Conservation (phyloP, 1,140 invertebrate species). For the Rhizoglyphus robini region DNA sequence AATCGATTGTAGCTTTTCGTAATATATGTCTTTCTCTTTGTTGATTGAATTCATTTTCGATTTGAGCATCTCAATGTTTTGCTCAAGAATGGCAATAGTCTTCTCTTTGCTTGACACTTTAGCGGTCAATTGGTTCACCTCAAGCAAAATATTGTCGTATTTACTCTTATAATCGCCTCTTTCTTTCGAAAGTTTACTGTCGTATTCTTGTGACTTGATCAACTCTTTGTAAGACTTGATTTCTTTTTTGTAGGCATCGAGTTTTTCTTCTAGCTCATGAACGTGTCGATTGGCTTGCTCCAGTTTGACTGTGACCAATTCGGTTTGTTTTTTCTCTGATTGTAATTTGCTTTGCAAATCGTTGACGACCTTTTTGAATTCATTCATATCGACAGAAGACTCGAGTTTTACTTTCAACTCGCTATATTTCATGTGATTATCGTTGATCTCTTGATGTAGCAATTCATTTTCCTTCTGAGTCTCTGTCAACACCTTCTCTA, state of each 20-base stretch:
- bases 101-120: neutral
- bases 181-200: neutral
- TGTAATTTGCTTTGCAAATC: conserved; percentile 5
- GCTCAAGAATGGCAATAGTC: neutral
- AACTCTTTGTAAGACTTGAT: neutral
- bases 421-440: conserved; percentile 17
- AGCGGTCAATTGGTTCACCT: neutral
- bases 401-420: conserved; percentile 18
- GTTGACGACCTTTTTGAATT: neutral
- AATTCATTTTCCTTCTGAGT: conserved; percentile 4
- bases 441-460: conserved; percentile 18
- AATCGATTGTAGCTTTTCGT: neutral
- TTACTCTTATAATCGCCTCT: neutral
- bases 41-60: neutral
- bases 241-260: conserved; percentile 9
- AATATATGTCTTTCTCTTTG: neutral
- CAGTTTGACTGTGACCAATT: neutral
- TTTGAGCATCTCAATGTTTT: conserved; percentile 12
- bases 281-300: conserved; percentile 10
- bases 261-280: neutral
- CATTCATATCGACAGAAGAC: neutral
- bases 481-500: neutral
- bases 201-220: conserved; percentile 8
- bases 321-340: neutral
- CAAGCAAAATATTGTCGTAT: neutral